phyloP scores from a whole-genome alignment of 2,113 vertebrate genomes.

The Gadus macrocephalus region DNA sequence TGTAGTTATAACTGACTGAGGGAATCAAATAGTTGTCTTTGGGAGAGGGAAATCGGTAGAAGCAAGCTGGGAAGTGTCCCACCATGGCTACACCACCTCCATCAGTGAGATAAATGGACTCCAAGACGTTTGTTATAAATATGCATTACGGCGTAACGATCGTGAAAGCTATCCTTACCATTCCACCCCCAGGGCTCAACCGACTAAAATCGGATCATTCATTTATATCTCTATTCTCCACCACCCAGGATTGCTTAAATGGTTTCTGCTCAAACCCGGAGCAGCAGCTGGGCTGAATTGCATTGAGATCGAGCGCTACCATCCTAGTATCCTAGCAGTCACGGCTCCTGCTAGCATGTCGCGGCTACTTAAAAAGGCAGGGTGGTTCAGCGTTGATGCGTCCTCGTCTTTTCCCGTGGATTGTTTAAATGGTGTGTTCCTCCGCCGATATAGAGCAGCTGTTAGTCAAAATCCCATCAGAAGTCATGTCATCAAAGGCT shows the following conservation, averaged over 20 bases:
- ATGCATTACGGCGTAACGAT: conserved; percentile 47
- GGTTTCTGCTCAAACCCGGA: conserved; percentile 24
- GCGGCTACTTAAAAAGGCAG: conserved; percentile 3
- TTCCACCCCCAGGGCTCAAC: conserved; percentile 41
- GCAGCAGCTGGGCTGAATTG: neutral
- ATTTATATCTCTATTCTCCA: conserved; percentile 23
- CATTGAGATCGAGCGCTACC: conserved; percentile 1
- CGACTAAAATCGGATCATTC: conserved; percentile 46
- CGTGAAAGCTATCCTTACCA: conserved; percentile 38
- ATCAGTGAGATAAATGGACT: conserved; percentile 53
- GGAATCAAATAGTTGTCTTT: too few relatives aligned
- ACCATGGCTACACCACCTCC: conserved; percentile 32
- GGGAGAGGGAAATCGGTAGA: conserved; percentile 6
- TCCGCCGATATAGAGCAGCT: too few relatives aligned
- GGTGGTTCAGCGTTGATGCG: too few relatives aligned
- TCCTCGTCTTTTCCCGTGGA: too few relatives aligned
- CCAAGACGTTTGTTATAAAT: conserved; percentile 55
- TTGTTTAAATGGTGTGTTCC: too few relatives aligned
- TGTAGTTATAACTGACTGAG: too few relatives aligned
- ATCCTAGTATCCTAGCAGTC: neutral
- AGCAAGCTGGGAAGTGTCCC: conserved; percentile 28
- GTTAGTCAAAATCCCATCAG: too few relatives aligned
- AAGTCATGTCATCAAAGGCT: too few relatives aligned
- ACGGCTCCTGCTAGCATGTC: neutral
- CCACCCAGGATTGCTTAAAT: conserved; percentile 29